phyloP scores from a whole-genome alignment of 2,797 vertebrate genomes.

The Leucoraja ocellata region DNA sequence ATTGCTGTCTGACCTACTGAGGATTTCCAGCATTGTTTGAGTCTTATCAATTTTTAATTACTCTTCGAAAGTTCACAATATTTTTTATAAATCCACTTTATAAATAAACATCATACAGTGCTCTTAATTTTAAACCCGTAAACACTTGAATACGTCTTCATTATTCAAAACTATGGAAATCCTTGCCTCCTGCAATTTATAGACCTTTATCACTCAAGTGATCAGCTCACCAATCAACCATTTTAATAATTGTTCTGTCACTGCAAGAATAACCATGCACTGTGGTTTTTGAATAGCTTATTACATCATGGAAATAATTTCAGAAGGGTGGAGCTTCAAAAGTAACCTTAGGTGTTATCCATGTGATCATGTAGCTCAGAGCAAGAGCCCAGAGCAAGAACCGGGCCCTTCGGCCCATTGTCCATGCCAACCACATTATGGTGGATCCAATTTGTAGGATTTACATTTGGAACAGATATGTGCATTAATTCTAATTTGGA shows the following conservation, averaged over 20 bases:
- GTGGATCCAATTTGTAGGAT: not conserved
- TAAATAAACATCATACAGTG: not conserved
- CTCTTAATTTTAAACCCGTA: not conserved
- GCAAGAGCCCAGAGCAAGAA: no score
- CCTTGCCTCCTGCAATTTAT: not conserved
- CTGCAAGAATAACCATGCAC: not conserved
- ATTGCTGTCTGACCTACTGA: no score
- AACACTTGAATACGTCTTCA: not conserved
- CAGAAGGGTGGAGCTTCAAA: not conserved
- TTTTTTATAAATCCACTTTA: not conserved
- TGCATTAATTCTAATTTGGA: not conserved
- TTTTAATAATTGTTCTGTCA: not conserved
- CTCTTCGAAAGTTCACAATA: no score
- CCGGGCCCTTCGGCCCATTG: no score
- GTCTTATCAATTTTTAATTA: not conserved
- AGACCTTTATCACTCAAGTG: not conserved
- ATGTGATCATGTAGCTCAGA: no score
- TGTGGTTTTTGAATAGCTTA: not conserved
- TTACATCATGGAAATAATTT: not conserved
- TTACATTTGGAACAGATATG: not conserved
- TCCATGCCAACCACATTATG: not conserved
- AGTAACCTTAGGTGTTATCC: not conserved
- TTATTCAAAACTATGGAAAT: not conserved
- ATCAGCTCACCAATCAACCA: not conserved
- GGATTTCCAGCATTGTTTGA: no score